Evolutionary conservation across 2,797 vertebrate species (phyloP), one percentile per base, ranked within the genome.

Genomic region (Columba guinea): DNA sequence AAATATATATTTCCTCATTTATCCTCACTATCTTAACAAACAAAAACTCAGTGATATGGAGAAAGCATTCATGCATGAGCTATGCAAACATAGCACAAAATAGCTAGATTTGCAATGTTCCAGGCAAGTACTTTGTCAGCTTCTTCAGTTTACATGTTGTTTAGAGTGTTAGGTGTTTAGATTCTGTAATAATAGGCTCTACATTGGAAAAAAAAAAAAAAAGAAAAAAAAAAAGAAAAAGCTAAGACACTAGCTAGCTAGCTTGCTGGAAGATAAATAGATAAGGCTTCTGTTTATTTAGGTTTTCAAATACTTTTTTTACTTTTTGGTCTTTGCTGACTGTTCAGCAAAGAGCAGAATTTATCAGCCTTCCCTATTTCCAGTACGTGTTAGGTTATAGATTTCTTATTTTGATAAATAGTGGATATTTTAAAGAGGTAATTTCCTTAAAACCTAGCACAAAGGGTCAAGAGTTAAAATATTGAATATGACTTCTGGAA

Each of bases 21-120:
- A 96, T 96, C 68, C 80, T 87, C 51, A 30, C 85, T 89, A 89
- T 84, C 85, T 92, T 95, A 96, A 94, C 93, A 96, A 95, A 95
- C 60, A 85, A 62, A 80, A 92, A 63, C 90, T 96, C 77, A 89
- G 84, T 91, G 94, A 95, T 94, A 89, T 52, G 51, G 41, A 23
- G 51, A 92, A 16, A 83, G 60, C 75, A 78, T 82, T 96, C 92
- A 85, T 90, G 91, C 96, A 92, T 87, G 37, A 92, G 41, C 58
- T 87, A 34, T 92, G 93, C 78, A 90, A 95, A 77, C 51, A 87
- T 63, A 77, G 78, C 75, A 89, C 24, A 80, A 87, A 94, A 89
- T 11, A 95, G 58, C 41, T 87, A 93, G 75, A 93, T 90, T 89
- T 89, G 46, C 62, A 93, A 30, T 74, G 63, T 94, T 95, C 58